A percentile compares a stretch with the other conserved stretches of the same genome.
phyloP scores from a whole-genome alignment of 2,797 vertebrate species.

The Bucorvus abyssinicus region DNA sequence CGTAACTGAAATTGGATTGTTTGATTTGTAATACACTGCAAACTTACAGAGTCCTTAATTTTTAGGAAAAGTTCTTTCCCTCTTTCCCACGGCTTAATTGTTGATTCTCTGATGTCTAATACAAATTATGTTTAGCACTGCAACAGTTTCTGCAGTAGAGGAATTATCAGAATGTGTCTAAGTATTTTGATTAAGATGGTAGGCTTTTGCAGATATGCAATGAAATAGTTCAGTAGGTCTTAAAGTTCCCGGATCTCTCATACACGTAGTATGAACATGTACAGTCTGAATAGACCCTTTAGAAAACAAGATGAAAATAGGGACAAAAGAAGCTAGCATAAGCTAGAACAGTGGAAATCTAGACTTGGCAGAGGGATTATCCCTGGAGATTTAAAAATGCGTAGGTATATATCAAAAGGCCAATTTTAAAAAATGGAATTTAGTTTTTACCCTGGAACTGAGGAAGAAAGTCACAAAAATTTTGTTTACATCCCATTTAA shows the following conservation, averaged over 20 bases:
- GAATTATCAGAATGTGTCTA: not conserved
- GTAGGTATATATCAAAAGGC: not conserved
- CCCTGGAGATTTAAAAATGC: not conserved
- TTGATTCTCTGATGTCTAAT: not conserved
- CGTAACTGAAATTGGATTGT: not conserved
- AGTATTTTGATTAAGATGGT: not conserved
- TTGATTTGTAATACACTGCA: not conserved
- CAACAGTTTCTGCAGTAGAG: not conserved
- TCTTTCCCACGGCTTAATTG: not conserved
- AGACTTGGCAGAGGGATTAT: not conserved
- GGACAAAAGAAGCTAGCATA: not conserved
- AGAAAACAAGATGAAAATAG: not conserved
- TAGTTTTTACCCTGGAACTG: not conserved
- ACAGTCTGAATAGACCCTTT: not conserved
- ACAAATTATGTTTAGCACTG: not conserved
- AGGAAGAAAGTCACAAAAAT: not conserved
- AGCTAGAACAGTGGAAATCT: not conserved
- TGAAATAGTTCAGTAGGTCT: not conserved
- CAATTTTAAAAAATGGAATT: not conserved
- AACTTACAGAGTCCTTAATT: not conserved
- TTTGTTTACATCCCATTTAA: not conserved
- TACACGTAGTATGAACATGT: fast-evolving
- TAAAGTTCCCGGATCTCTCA: not conserved
- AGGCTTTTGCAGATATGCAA: not conserved
- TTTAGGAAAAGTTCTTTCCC: not conserved